Percentiles rank a stretch among this genome's conserved stretches.
Conservation (phyloP, 2,888 invertebrate species). For the Epinotia ramella region DNA sequence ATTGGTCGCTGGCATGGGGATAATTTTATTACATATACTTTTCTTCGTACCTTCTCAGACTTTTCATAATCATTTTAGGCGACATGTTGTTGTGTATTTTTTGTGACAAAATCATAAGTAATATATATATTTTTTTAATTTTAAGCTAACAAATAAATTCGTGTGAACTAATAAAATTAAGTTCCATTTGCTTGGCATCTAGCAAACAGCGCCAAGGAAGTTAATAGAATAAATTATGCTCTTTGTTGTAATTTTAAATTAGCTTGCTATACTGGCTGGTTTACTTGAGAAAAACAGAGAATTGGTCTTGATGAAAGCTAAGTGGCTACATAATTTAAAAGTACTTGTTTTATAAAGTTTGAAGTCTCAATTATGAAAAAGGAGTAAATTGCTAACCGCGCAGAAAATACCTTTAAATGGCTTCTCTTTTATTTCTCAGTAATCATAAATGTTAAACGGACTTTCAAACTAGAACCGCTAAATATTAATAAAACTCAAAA, state of each 20-base stretch:
- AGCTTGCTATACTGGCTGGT: slow-evolving; percentile 24
- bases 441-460: background rate
- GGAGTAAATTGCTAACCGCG: background rate
- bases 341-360: background rate
- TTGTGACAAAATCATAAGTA: too few species aligned
- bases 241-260: slow-evolving; percentile 36
- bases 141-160: background rate
- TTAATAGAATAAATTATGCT: slow-evolving; percentile 41
- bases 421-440: background rate
- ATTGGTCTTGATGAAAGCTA: slow-evolving; percentile 4
- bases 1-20: too few species aligned
- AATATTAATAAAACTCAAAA: slow-evolving; percentile 2
- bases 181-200: slow-evolving; percentile 22
- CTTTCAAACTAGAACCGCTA: background rate
- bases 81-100: too few species aligned
- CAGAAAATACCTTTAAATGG: background rate
- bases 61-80: too few species aligned
- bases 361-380: background rate
- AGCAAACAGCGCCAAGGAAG: slow-evolving; percentile 25
- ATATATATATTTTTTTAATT: background rate
- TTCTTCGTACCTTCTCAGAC: too few species aligned
- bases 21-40: background rate
- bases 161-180: slow-evolving; percentile 28
- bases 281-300: slow-evolving; percentile 30
- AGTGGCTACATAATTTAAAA: background rate